Evolutionary conservation across 2,888 invertebrate genomes (phyloP), one percentile per base, ranked within the genome.

Genomic region (Synanthedon myopaeformis): DNA sequence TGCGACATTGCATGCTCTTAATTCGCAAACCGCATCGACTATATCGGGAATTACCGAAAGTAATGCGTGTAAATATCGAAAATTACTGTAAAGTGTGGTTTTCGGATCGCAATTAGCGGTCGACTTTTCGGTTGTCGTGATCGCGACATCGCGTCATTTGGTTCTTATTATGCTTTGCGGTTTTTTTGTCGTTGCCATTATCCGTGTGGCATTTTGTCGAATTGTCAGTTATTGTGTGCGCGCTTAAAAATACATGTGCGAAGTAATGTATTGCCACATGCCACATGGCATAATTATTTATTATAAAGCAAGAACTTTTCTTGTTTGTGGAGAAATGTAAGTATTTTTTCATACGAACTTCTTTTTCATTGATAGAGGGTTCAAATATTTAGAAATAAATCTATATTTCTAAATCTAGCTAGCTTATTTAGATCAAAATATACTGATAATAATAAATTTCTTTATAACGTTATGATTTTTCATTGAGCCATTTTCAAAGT

Each of bases 31-130:
- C 54, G 50, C 51, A 53, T 61, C 60, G 61, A 65, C 61, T 69
- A 64, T 67, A 62, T 64, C 56, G 54, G 55, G 58, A 61, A 69
- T 72, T 67, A 67, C 67, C 66, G 68, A 61, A 54, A 64, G 59
- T 67, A 70, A 72, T 76, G 72, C 64, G 62, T 57, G 57, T 72
- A 70, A 74, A 71, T 66, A 66, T 66, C 66, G 67, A 67, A 65
- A 74, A 75, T 69, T 42, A 14, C 13, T 11, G 52, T 42, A 58
- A 57, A 57, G 56, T 76, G 79, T 61, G 78, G 79, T 77, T 74
- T 67, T 62, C 59, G 59, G 69, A 73, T 64, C 59, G 62, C 70
- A 74, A 81, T 84, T 82, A 78, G 79, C 62, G 81, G 83, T 82
- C 59, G 69, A 59, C 60, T 59, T 66, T 61, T 60, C 61, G 61